phyloP scores from a whole-genome alignment of 2,797 vertebrate species.

The Lutjanus argentimaculatus region DNA sequence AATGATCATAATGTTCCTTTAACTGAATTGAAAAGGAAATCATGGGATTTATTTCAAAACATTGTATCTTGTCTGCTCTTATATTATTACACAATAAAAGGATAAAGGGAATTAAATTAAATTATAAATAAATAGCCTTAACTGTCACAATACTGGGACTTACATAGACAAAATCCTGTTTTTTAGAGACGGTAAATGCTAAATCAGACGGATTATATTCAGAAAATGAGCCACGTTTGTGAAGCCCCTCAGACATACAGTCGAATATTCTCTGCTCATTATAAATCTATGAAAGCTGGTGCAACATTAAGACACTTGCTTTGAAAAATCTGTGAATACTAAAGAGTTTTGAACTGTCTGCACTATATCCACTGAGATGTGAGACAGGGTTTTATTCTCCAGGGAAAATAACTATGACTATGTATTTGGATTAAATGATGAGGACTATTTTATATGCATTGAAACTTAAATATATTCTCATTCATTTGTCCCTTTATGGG shows the following conservation, averaged over 20 bases:
- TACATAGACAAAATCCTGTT: not conserved
- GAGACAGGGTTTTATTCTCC: not conserved
- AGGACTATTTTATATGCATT: not conserved
- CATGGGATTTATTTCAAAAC: not conserved
- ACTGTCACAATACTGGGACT: not conserved
- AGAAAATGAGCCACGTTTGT: conserved; percentile 6
- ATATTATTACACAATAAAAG: not conserved
- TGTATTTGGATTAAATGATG: not conserved
- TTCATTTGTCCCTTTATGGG: not conserved
- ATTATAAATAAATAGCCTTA: not conserved
- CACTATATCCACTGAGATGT: not conserved
- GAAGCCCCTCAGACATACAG: conserved; percentile 1
- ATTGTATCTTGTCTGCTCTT: too few relatives aligned
- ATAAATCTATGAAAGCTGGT: conserved; percentile 40
- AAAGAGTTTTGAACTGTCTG: conserved; percentile 23
- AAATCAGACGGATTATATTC: not conserved
- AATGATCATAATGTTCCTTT: not conserved
- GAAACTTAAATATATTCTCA: not conserved
- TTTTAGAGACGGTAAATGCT: not conserved
- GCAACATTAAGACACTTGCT: conserved; percentile 4
- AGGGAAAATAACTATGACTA: not conserved
- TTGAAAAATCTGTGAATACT: conserved; percentile 24
- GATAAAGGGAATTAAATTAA: not conserved
- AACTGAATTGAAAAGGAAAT: not conserved
- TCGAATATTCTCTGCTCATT: conserved; percentile 9